Conservation (phyloP, 2,888 invertebrate genomes). For the Heliconius cydno region DNA sequence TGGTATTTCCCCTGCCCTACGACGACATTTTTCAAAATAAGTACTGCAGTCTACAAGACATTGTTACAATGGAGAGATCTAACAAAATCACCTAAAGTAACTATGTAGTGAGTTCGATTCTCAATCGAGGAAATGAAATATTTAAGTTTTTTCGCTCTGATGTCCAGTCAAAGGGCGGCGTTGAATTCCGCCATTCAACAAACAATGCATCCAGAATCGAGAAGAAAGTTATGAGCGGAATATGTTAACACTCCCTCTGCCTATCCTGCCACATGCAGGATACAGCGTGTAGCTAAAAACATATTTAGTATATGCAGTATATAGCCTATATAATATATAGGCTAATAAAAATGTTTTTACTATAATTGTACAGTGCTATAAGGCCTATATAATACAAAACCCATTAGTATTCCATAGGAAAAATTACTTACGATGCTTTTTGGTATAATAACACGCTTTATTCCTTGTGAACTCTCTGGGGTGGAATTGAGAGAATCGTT, state of each 20-base stretch:
- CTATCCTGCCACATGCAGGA: no score
- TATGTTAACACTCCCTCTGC: no score
- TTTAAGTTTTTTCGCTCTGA: no score
- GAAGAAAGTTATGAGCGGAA: no score
- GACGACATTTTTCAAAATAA: neutral
- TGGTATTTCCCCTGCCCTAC: no score
- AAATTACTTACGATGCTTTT: conserved; percentile 19
- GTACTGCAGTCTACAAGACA: neutral
- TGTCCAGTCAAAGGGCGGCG: no score
- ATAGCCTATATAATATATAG: neutral
- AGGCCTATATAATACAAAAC: conserved; percentile 4
- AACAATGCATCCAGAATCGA: no score
- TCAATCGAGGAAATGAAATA: no score
- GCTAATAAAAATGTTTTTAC: neutral
- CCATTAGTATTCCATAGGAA: conserved; percentile 18
- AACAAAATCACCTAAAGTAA: neutral
- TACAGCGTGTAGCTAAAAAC: no score
- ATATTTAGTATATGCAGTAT: no score
- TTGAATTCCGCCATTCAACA: no score
- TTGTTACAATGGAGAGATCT: neutral
- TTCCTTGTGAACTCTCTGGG: conserved; percentile 11
- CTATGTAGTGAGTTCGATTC: no score
- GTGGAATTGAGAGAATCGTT: conserved; percentile 14
- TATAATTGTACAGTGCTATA: neutral
- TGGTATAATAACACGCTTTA: conserved; percentile 21